Evolutionary conservation across 2,888 invertebrate species (phyloP).

Genomic region (Leucoptera coffeella): DNA sequence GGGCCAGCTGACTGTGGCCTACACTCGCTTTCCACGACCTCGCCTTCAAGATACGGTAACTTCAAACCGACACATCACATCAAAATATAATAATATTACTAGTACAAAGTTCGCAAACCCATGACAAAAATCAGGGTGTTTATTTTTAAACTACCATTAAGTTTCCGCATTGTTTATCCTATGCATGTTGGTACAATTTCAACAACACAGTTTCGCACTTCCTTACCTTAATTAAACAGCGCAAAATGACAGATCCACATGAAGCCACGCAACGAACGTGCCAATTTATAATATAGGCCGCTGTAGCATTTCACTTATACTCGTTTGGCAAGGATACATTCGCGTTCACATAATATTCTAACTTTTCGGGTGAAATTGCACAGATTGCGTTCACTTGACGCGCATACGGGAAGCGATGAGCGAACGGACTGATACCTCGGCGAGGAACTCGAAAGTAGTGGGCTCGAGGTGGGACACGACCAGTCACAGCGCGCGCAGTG

Average conservation of each 20-base stretch:
- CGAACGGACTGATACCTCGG: constrained; percentile 12
- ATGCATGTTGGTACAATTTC: too few species aligned
- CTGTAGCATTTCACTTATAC: constrained; percentile 42
- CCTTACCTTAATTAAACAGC: constrained; percentile 20
- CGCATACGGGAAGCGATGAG: constrained; percentile 24
- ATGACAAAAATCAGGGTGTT: too few species aligned
- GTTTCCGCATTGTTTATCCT: too few species aligned
- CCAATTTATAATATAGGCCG: too few species aligned
- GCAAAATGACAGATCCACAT: constrained; percentile 28
- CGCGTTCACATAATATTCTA: constrained; percentile 45
- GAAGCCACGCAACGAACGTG: too few species aligned
- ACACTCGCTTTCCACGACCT: constrained; percentile 19
- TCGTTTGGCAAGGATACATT: constrained; percentile 29
- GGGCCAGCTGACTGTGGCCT: constrained; percentile 37
- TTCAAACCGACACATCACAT: constrained; percentile 5
- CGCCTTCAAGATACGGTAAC: too few species aligned
- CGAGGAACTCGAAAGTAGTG: not conserved
- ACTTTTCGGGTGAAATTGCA: constrained; percentile 26
- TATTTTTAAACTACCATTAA: too few species aligned
- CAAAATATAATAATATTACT: constrained; percentile 5
- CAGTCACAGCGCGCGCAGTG: constrained; percentile 47
- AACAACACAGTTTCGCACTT: too few species aligned
- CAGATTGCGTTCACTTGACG: constrained; percentile 22
- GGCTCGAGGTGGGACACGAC: constrained; percentile 14
- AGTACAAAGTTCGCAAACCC: too few species aligned